A percentile compares a stretch with the other conserved stretches of the same genome.
phyloP scores from a whole-genome alignment of 2,113 vertebrate genomes.

The Phalacrocorax pelagicus region DNA sequence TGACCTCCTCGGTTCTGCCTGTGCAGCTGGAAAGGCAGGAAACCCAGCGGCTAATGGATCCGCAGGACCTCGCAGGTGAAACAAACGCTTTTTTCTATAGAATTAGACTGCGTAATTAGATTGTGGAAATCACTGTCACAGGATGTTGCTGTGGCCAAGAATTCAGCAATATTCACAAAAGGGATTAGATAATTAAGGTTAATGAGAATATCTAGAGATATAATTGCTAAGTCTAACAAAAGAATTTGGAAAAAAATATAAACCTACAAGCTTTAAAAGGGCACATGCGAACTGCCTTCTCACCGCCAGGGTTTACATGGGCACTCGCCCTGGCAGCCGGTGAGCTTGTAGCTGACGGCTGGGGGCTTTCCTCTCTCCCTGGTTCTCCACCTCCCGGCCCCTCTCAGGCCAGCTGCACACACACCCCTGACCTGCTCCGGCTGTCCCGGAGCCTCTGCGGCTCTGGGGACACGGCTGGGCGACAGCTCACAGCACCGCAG shows the following conservation, averaged over 20 bases:
- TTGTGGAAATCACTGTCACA: neutral
- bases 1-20: neutral
- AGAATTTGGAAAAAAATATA: neutral
- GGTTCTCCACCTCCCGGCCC: neutral
- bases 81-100: neutral
- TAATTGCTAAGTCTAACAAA: constrained; percentile 7
- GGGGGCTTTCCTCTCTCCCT: neutral
- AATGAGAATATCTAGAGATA: neutral
- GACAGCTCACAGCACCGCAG: neutral
- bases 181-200: constrained; percentile 27
- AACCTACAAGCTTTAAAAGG: neutral
- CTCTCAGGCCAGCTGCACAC: neutral
- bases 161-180: constrained; percentile 1
- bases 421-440: fast-evolving
- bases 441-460: fast-evolving
- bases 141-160: constrained; percentile 21
- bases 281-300: neutral
- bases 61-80: neutral
- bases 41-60: neutral
- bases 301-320: fast-evolving
- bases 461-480: neutral
- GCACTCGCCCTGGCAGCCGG: neutral
- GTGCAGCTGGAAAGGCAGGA: neutral
- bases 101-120: constrained; percentile 9
- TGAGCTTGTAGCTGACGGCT: fast-evolving